Conservation (phyloP, 2,113 vertebrate genomes). For the Ochotona princeps region DNA sequence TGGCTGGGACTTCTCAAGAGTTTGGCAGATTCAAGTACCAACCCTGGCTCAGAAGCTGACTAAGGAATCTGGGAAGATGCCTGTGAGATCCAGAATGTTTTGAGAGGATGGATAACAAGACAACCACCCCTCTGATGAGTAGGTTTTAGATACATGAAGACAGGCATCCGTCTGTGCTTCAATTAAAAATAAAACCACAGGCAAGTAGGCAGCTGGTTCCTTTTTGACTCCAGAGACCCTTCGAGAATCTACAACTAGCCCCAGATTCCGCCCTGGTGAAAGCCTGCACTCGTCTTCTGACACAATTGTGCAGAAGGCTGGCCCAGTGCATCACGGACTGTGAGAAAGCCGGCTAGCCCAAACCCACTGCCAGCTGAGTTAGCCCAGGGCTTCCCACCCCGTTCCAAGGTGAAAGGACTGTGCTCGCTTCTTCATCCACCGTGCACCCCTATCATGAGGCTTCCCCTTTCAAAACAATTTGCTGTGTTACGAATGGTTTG, state of each 20-base stretch:
- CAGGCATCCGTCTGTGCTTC: not conserved
- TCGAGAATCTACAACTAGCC: not conserved
- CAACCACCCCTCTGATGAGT: not conserved
- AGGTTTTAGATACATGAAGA: not conserved
- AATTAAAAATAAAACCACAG: not conserved
- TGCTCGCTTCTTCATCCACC: not conserved
- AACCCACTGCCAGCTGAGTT: not conserved
- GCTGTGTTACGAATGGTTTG: not conserved
- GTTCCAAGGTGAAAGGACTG: not conserved
- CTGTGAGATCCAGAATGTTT: not conserved
- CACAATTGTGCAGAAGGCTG: not conserved
- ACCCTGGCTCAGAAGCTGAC: not conserved
- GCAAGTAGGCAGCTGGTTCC: not conserved
- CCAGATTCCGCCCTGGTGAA: not conserved
- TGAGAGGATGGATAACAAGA: not conserved
- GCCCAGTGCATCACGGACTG: not conserved
- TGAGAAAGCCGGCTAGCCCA: not conserved
- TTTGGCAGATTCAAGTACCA: not conserved
- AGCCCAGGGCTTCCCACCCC: not conserved
- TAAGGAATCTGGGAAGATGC: not conserved
- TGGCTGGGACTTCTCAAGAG: not conserved
- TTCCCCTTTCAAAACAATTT: not conserved
- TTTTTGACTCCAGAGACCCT: not conserved
- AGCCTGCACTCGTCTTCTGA: not conserved
- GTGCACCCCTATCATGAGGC: not conserved